Evolutionary conservation across 2,888 invertebrate species (phyloP), one percentile per base, ranked within the genome.

Genomic region (Drosophila affinis): DNA sequence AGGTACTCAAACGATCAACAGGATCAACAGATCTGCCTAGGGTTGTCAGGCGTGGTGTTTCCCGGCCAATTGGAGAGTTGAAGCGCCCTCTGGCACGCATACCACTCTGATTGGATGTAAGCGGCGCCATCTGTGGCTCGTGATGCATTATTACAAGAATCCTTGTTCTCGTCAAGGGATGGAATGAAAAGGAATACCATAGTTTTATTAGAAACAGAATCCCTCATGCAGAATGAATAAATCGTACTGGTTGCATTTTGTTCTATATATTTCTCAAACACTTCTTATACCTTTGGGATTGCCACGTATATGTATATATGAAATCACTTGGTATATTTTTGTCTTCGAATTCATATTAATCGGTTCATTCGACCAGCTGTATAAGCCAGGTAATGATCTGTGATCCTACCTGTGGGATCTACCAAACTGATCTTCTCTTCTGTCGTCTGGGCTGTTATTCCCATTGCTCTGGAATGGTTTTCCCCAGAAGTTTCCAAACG

Each of bases 81-180:
- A 57, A 27, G 86, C 88, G 86, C 21, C 79, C 65, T 70, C 86
- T 85, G 57, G 58, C 17, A 17, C 7, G 27, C 39, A 45, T 7
- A 6, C 0, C 0, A 1, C 0, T 74, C 76, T 34, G 73, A 76
- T 81, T 77, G 63, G 88, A 71, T 24, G 29, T 27, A 39, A 62
- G 9, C 32, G 64, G 58, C 88, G 83, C 62, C 86, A 48, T 77
- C 83, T 85, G 32, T 27, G n/a, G 79, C 18, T 46, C 6, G 10
- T 9, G n/a, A 2, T 9, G 0, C 10, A 1, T 3, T 9, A 17
- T 64, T 64, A 67, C 32, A 52, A n/a, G 49, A 56, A 49, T 67
- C 65, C 34, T 10, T 10, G n/a, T 56, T 14, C 7, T 2, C n/a
- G 2, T 12, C 34, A 5, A 18, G n/a, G 68, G 9, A 3, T 34